Evolutionary conservation across 2,888 invertebrate genomes (phyloP).

Genomic region (Drosophila nigricruria): DNA sequence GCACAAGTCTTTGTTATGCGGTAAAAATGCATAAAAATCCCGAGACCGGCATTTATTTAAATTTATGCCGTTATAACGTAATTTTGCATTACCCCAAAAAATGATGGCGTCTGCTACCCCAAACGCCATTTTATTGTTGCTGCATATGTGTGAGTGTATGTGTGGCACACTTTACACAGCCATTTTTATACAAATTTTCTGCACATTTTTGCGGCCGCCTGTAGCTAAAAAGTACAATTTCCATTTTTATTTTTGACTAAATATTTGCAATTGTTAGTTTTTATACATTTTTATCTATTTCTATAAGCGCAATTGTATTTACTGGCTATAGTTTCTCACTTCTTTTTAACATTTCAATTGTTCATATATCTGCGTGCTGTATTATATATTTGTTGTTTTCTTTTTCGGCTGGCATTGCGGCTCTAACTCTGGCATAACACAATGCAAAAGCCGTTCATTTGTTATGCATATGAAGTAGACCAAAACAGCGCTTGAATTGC

Average conservation of each 20-base stretch:
- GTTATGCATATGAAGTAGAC: slow-evolving; percentile 78
- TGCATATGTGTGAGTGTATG: slow-evolving; percentile 34
- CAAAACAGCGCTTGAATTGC: slow-evolving; percentile 54
- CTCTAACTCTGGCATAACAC: slow-evolving; percentile 46
- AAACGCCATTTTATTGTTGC: slow-evolving; percentile 69
- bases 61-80: slow-evolving; percentile 85
- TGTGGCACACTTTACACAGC: slow-evolving; percentile 66
- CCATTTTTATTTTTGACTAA: slow-evolving; percentile 65
- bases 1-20: slow-evolving; percentile 84
- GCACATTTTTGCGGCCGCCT: slow-evolving; percentile 51
- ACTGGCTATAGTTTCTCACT: slow-evolving; percentile 30
- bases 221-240: slow-evolving; percentile 61
- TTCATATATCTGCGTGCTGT: slow-evolving; percentile 48
- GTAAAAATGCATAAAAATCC: slow-evolving; percentile 85
- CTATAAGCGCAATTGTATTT: slow-evolving; percentile 42
- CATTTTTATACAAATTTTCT: slow-evolving; percentile 69
- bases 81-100: slow-evolving; percentile 82
- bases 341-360: slow-evolving; percentile 68
- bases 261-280: slow-evolving; percentile 77
- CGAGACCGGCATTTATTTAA: slow-evolving; percentile 86
- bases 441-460: slow-evolving; percentile 73
- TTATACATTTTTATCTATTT: slow-evolving; percentile 56
- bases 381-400: not conserved
- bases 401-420: slow-evolving; percentile 8
- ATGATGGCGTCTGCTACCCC: slow-evolving; percentile 68